A percentile compares a stretch with the other conserved stretches of the same genome.
Conservation (phyloP, 2,797 vertebrate genomes). For the Sylvilagus floridanus region DNA sequence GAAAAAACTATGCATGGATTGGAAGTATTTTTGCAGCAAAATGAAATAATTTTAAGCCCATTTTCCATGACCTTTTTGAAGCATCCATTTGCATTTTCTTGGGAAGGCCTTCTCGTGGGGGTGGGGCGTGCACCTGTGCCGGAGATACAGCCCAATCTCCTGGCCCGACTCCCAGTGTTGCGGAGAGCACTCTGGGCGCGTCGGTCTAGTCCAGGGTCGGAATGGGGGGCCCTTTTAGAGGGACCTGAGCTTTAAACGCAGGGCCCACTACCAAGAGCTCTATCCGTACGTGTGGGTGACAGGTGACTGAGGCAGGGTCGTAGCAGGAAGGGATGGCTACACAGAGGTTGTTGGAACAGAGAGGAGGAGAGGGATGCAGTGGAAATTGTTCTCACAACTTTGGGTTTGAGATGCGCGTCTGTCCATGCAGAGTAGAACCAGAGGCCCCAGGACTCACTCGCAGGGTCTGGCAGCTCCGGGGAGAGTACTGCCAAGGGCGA, state of each 20-base stretch:
- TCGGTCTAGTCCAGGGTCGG: not conserved
- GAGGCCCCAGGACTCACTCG: not conserved
- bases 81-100: not conserved
- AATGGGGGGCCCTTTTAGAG: not conserved
- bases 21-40: too few species aligned
- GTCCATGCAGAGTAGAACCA: not conserved
- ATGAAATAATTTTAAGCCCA: too few species aligned
- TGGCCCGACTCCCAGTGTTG: not conserved
- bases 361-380: not conserved
- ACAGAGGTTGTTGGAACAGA: not conserved
- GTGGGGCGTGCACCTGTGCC: too few species aligned
- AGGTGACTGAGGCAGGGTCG: not conserved
- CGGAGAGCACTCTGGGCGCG: not conserved
- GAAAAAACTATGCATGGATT: too few species aligned
- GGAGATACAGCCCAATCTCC: too few species aligned
- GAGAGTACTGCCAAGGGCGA: not conserved
- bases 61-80: too few species aligned
- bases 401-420: not conserved
- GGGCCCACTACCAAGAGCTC: not conserved
- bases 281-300: not conserved
- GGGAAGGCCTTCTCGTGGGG: not conserved
- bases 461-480: too few species aligned
- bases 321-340: not conserved
- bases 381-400: not conserved
- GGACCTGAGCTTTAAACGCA: not conserved